Evolutionary conservation across 2,888 invertebrate species (phyloP).

Genomic region (Julus scanicus): DNA sequence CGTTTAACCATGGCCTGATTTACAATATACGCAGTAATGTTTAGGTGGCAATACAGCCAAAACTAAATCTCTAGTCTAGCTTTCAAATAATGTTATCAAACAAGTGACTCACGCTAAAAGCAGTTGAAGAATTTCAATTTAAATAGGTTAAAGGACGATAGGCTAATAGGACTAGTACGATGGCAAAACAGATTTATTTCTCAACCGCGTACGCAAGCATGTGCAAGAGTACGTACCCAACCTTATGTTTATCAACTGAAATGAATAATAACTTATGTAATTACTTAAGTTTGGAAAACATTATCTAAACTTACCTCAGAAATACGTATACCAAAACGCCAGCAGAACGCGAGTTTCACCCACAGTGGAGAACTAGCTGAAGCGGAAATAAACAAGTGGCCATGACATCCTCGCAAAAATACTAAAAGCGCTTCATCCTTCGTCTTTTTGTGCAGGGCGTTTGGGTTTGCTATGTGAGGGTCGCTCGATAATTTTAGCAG

Average conservation of each 20-base stretch:
- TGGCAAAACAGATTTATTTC: not conserved
- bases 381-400: conserved; percentile 45
- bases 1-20: not conserved
- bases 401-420: not conserved
- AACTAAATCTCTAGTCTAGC: not conserved
- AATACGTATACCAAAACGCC: not conserved
- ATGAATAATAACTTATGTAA: not conserved
- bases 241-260: not conserved
- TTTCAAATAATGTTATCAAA: not conserved
- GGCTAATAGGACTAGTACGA: not conserved
- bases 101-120: not conserved
- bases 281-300: not conserved
- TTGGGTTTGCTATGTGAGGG: not conserved
- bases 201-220: not conserved
- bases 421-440: not conserved
- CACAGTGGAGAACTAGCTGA: conserved; percentile 3
- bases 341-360: conserved; percentile 13
- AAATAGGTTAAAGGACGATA: conserved; percentile 31
- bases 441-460: not conserved
- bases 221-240: not conserved
- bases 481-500: not conserved
- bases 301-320: not conserved
- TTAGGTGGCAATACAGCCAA: not conserved
- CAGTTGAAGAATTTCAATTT: conserved; percentile 13
- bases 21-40: not conserved